Conservation (phyloP, 2,888 invertebrate species). For the Spodoptera exigua region DNA sequence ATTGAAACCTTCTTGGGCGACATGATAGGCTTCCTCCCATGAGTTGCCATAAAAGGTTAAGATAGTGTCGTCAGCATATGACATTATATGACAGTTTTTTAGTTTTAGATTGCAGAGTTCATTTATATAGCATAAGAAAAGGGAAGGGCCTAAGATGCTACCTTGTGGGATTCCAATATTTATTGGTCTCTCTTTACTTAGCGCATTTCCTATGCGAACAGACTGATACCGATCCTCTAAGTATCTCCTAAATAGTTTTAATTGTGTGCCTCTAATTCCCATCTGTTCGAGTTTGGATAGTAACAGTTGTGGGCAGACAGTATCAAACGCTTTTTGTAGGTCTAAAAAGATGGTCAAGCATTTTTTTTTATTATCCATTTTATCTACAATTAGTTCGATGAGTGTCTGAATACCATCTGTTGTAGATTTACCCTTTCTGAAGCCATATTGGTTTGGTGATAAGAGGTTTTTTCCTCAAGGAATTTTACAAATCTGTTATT, state of each 20-base stretch:
- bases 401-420: not conserved
- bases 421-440: no score
- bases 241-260: not conserved
- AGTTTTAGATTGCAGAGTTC: constrained; percentile 2
- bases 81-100: not conserved
- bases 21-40: not conserved
- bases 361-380: constrained; percentile 1
- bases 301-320: no score
- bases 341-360: not conserved
- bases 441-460: no score
- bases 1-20: not conserved
- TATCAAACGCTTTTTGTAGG: no score
- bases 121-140: not conserved
- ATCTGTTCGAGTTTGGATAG: no score
- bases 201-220: not conserved
- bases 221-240: constrained; percentile 1
- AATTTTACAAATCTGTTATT: not conserved
- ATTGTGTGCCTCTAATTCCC: no score
- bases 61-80: constrained; percentile 2
- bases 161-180: no score
- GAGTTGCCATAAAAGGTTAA: not conserved
- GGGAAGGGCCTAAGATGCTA: no score
- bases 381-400: not conserved
- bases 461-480: not conserved
- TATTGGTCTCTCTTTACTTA: constrained; percentile 1